Conservation (phyloP, 1,140 invertebrate genomes). For the Bombus waltoni region DNA sequence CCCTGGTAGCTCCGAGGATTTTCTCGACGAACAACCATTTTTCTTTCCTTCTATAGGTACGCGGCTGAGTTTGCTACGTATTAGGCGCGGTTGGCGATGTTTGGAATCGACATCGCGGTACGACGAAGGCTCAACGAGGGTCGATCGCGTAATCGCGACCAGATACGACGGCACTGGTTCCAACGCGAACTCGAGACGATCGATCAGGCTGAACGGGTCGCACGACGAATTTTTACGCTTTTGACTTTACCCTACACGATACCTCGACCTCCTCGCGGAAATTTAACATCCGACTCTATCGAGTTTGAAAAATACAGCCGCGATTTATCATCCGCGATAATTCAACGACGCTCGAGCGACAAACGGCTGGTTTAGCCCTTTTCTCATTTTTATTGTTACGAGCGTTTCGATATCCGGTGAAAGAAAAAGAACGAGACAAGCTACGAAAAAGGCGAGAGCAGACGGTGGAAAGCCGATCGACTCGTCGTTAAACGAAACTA, state of each 20-base stretch:
- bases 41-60: no score
- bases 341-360: neutral
- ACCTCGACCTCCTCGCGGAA: neutral
- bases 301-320: no score
- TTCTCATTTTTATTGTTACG: neutral
- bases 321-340: neutral
- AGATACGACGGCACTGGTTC: neutral
- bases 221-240: constrained; percentile 30
- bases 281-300: neutral
- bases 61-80: no score
- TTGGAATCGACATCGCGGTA: constrained; percentile 1
- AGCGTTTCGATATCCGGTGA: neutral
- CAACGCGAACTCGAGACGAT: neutral
- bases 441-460: neutral
- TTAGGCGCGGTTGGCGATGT: no score
- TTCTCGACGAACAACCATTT: no score
- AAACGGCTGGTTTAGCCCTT: no score
- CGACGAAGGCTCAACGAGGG: neutral
- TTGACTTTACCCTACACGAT: neutral
- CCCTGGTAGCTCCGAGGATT: no score
- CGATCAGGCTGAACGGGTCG: constrained; percentile 15
- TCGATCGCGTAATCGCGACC: constrained; percentile 19
- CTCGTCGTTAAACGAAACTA: neutral
- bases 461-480: no score
- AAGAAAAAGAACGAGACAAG: neutral